Conservation (phyloP, 1,140 invertebrate genomes). For the Lepidurus arcticus region DNA sequence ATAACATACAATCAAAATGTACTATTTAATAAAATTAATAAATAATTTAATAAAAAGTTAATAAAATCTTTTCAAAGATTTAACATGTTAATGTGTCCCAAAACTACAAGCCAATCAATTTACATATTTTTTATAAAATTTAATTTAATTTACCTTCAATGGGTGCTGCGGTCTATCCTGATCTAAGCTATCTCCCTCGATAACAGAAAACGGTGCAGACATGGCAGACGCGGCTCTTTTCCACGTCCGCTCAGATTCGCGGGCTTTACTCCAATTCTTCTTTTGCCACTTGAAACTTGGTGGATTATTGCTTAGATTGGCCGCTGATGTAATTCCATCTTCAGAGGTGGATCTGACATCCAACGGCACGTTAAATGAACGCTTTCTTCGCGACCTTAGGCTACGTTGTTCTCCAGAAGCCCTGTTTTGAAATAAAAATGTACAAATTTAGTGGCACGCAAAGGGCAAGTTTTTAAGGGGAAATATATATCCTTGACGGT, state of each 20-base stretch:
- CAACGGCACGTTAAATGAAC: not conserved
- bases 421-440: not conserved
- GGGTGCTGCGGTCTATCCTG: not conserved
- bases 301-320: not conserved
- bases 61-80: too few relatives aligned
- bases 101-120: too few relatives aligned
- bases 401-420: not conserved
- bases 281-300: not conserved
- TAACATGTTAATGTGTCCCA: too few relatives aligned
- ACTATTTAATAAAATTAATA: too few relatives aligned
- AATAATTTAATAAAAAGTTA: too few relatives aligned
- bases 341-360: not conserved
- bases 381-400: not conserved
- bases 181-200: not conserved
- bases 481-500: not conserved
- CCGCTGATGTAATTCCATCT: not conserved
- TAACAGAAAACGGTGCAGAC: not conserved
- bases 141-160: not conserved
- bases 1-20: too few relatives aligned
- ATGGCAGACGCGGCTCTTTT: slow-evolving; percentile 7
- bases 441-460: too few relatives aligned
- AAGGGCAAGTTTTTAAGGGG: too few relatives aligned
- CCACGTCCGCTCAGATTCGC: not conserved
- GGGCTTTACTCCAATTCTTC: not conserved
- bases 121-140: not conserved